Conservation (phyloP, 2,888 invertebrate genomes). For the Drosophila merina region DNA sequence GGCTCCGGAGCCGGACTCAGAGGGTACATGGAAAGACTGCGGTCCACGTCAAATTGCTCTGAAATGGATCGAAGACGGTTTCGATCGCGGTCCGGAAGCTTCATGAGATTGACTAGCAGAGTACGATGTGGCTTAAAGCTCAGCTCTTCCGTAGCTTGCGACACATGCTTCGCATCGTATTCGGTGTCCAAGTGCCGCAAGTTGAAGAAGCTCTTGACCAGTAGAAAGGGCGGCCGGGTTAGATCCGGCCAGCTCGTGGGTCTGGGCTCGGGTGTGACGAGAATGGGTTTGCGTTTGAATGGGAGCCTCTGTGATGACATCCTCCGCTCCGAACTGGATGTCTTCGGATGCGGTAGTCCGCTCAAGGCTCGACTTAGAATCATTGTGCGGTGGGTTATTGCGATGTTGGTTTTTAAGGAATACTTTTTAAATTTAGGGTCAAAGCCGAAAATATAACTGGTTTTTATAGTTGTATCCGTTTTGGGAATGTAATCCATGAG, state of each 20-base stretch:
- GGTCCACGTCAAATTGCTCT: background rate
- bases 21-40: background rate
- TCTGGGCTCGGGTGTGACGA: background rate
- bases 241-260: background rate
- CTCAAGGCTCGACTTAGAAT: background rate
- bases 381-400: slow-evolving; percentile 9
- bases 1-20: background rate
- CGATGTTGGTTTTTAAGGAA: background rate
- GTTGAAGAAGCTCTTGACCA: slow-evolving; percentile 30
- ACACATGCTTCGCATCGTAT: background rate
- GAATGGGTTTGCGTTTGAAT: background rate
- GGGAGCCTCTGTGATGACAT: background rate
- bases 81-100: background rate
- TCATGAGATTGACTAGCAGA: slow-evolving; percentile 3
- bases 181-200: slow-evolving; percentile 11
- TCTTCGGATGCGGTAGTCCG: background rate
- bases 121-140: slow-evolving; percentile 25
- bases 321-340: background rate
- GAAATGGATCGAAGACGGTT: background rate
- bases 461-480: background rate
- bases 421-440: slow-evolving; percentile 10
- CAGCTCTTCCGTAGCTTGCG: slow-evolving; percentile 13
- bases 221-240: slow-evolving; percentile 26
- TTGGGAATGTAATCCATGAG: background rate
- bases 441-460: slow-evolving; percentile 1